These are phyloP conservation scores for Psittacula derbiana DNA, from an alignment of 2,797 vertebrate genomes.

Conservation along the genomic window DNA sequence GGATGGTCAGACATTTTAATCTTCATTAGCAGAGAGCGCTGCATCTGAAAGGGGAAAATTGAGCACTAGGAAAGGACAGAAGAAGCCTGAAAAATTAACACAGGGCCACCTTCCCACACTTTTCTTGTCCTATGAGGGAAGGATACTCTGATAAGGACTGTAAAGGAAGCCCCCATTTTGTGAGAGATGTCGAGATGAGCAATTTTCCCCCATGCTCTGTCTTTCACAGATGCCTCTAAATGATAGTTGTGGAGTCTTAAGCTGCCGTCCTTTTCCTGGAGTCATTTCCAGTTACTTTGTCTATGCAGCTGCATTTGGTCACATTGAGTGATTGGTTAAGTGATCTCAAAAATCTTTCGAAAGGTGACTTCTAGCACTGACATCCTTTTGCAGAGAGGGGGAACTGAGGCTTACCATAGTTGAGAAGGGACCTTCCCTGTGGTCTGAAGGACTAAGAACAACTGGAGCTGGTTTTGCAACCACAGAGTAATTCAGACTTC, in stretches of 20 bases:
- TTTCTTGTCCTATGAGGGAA: background rate
- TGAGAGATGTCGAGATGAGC: background rate
- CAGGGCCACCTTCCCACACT: background rate
- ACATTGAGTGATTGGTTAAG: background rate
- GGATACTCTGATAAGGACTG: background rate
- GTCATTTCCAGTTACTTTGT: background rate
- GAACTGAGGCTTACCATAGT: accelerated
- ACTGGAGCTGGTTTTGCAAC: background rate
- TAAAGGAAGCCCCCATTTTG: background rate
- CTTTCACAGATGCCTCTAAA: background rate
- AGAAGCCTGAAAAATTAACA: background rate
- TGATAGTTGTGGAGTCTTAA: background rate
- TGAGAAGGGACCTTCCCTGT: background rate
- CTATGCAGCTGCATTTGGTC: background rate
- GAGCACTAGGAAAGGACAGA: background rate
- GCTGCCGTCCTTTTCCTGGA: background rate
- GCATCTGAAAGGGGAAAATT: background rate
- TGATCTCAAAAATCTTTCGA: background rate
- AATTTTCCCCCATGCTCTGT: background rate
- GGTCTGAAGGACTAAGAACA: background rate
- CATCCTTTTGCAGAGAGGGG: background rate
- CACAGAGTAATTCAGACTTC: background rate
- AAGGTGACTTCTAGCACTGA: background rate
- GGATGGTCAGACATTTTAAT: background rate
- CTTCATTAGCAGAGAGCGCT: background rate